phyloP scores from a whole-genome alignment of 1,140 invertebrate species.

The Bombus superbus region DNA sequence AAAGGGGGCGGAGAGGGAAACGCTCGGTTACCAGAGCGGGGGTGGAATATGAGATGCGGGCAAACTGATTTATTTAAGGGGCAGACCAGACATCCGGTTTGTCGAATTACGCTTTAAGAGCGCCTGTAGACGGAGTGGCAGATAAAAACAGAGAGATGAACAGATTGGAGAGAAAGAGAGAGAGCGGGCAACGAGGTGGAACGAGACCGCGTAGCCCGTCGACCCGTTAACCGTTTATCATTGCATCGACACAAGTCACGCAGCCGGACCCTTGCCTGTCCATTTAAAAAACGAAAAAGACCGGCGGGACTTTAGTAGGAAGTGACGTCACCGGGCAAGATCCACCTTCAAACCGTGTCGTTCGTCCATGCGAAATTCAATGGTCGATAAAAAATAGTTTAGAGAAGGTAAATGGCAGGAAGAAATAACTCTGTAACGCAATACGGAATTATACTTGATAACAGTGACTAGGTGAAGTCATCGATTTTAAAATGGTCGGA shows the following conservation, averaged over 20 bases:
- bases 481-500: no score
- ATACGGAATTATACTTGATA: not conserved
- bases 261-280: conserved; percentile 69
- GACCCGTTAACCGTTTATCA: conserved; percentile 76
- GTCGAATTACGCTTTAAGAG: conserved; percentile 77
- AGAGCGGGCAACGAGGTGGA: conserved; percentile 58
- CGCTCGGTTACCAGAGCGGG: conserved; percentile 28
- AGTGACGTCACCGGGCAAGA: conserved; percentile 73
- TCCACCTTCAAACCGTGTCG: conserved; percentile 25
- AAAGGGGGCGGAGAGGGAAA: not conserved
- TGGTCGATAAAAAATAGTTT: not conserved
- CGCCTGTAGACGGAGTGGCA: conserved; percentile 62
- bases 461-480: no score
- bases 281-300: conserved; percentile 77
- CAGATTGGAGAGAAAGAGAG: conserved; percentile 27
- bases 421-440: no score
- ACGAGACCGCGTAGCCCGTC: conserved; percentile 70
- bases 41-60: conserved; percentile 80
- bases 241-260: conserved; percentile 79
- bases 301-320: conserved; percentile 75
- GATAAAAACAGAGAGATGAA: conserved; percentile 60
- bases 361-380: conserved; percentile 27
- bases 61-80: conserved; percentile 81
- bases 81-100: conserved; percentile 81
- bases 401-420: not conserved